Conservation (phyloP, 2,113 vertebrate species). For the Microcebus murinus region DNA sequence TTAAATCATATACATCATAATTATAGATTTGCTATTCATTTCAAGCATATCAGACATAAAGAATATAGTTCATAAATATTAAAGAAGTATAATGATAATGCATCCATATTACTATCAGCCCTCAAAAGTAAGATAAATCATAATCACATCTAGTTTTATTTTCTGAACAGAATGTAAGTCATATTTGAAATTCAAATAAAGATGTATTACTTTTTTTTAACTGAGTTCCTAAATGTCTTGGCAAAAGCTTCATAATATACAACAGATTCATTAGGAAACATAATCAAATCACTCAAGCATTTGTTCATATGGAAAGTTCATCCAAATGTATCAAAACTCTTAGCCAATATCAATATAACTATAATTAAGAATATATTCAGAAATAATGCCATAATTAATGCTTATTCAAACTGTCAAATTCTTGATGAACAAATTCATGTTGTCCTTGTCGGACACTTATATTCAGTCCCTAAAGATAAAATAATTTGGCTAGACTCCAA, state of each 20-base stretch:
- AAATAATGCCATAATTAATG: slow-evolving; percentile 64
- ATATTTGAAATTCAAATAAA: slow-evolving; percentile 74
- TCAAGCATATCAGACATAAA: slow-evolving; percentile 15
- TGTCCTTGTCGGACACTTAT: slow-evolving; percentile 79
- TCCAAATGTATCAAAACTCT: slow-evolving; percentile 73
- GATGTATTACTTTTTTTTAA: slow-evolving; percentile 61
- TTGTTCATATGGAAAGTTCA: slow-evolving; percentile 72
- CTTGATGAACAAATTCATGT: slow-evolving; percentile 73
- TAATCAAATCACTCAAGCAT: slow-evolving; percentile 74
- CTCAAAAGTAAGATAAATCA: slow-evolving; percentile 67
- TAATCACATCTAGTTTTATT: slow-evolving; percentile 65
- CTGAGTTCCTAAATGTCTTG: slow-evolving; percentile 73
- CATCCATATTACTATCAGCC: slow-evolving; percentile 47
- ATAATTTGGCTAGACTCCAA: slow-evolving; percentile 82
- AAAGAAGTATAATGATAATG: slow-evolving; percentile 41
- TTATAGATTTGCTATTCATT: slow-evolving; percentile 57
- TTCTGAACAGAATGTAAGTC: slow-evolving; percentile 58
- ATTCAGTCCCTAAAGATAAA: slow-evolving; percentile 73
- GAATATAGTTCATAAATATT: slow-evolving; percentile 58
- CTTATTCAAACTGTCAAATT: slow-evolving; percentile 74
- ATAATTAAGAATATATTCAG: slow-evolving; percentile 71
- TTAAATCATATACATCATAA: slow-evolving; percentile 52
- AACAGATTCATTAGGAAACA: slow-evolving; percentile 71
- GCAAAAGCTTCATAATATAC: slow-evolving; percentile 62
- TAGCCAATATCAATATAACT: slow-evolving; percentile 65